Percentiles rank a stretch among this genome's conserved stretches.
These are phyloP conservation scores for Rotaria socialis DNA, from an alignment of 2,888 invertebrate species.

Conservation along the genomic window DNA sequence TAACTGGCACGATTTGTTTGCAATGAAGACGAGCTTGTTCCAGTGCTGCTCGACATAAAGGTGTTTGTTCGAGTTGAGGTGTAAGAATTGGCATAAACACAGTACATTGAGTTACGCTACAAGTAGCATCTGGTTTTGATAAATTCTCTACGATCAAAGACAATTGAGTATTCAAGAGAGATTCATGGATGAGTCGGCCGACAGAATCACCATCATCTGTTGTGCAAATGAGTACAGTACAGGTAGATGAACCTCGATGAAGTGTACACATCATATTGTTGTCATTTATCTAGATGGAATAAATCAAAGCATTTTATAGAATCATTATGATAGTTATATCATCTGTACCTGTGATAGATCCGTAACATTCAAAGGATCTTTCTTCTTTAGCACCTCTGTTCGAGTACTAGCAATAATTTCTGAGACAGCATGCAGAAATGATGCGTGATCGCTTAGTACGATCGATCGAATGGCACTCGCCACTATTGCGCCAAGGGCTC, in stretches of 20 bases:
- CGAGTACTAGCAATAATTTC: background rate
- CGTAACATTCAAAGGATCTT: background rate
- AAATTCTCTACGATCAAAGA: background rate
- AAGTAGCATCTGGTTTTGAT: background rate
- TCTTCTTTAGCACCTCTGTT: background rate
- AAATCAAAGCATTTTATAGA: background rate
- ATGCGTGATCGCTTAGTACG: background rate
- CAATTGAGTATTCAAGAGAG: background rate
- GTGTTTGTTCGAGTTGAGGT: background rate
- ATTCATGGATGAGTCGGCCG: background rate
- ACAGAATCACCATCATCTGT: background rate
- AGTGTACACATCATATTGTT: background rate
- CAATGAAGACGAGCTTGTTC: slow-evolving; percentile 22
- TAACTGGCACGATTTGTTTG: slow-evolving; percentile 34
- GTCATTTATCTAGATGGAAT: background rate
- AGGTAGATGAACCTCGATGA: background rate
- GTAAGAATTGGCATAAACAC: background rate
- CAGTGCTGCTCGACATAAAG: background rate
- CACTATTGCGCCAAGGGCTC: slow-evolving; percentile 31
- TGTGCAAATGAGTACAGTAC: background rate
- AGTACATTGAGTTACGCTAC: background rate
- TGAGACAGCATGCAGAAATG: background rate
- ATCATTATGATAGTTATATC: background rate
- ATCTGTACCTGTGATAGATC: background rate
- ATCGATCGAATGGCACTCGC: slow-evolving; percentile 7